These are phyloP conservation scores for Drosophila ambigua DNA, from an alignment of 1,140 invertebrate genomes.

Conservation along the genomic window DNA sequence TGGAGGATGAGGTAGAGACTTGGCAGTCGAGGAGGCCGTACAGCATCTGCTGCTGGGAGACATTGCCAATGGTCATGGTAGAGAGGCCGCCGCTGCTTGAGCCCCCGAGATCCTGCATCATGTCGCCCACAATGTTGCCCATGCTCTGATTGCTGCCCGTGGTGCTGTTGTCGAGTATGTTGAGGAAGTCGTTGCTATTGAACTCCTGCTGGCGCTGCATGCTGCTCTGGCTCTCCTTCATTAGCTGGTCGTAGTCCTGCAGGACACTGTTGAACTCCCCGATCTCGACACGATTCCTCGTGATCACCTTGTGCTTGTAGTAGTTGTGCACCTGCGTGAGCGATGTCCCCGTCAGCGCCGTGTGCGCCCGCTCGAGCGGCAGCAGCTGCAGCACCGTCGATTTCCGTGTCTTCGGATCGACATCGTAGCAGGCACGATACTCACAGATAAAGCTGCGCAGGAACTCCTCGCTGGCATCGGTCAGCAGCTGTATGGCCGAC, in stretches of 20 bases:
- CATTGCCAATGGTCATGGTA: conserved; percentile 20
- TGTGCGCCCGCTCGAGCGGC: conserved; percentile 72
- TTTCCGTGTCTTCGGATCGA: conserved; percentile 27
- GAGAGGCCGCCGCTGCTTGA: conserved; percentile 54
- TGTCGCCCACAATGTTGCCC: conserved; percentile 58
- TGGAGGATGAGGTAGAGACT: conserved; percentile 45
- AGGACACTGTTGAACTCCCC: conserved; percentile 73
- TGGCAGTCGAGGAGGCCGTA: conserved; percentile 58
- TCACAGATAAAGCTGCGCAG: conserved; percentile 63
- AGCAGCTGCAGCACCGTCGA: conserved; percentile 49
- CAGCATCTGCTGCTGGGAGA: conserved; percentile 45
- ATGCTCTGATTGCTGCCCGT: conserved; percentile 60
- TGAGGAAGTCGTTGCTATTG: conserved; percentile 76
- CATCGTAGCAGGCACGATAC: conserved; percentile 57
- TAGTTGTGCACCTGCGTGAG: conserved; percentile 80
- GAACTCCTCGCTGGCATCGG: conserved; percentile 77
- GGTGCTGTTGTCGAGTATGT: conserved; percentile 68
- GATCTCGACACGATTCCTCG: conserved; percentile 73
- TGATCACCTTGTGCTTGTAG: conserved; percentile 81
- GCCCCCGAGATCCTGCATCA: conserved; percentile 65
- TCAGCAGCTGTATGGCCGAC: conserved; percentile 68
- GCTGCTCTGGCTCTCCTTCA: conserved; percentile 81
- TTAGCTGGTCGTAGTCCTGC: conserved; percentile 80
- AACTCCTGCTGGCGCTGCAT: conserved; percentile 75
- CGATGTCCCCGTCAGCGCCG: conserved; percentile 65